A percentile compares a stretch with the other conserved stretches of the same genome.
Evolutionary conservation across 2,797 vertebrate genomes (phyloP).

Genomic region (Rhabdophis nuchalis): DNA sequence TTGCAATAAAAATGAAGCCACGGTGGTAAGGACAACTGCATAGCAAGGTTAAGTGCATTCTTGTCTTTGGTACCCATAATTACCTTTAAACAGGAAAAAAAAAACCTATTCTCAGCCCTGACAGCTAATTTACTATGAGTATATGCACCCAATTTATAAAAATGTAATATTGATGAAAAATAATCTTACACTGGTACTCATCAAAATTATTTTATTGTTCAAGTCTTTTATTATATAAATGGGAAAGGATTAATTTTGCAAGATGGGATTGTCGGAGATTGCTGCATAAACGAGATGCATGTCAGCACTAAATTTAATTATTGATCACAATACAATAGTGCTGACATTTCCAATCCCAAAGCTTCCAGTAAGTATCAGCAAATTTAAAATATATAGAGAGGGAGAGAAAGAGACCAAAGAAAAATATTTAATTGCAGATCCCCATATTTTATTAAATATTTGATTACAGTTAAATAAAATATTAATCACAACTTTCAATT

Average conservation of each 20-base stretch:
- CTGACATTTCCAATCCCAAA: slow-evolving; percentile 82
- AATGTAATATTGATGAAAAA: slow-evolving; percentile 78
- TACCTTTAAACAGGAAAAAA: slow-evolving; percentile 72
- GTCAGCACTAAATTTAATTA: slow-evolving; percentile 90
- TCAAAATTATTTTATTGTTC: slow-evolving; percentile 79
- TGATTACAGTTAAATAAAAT: slow-evolving; percentile 72
- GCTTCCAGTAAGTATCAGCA: slow-evolving; percentile 85
- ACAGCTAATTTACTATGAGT: slow-evolving; percentile 84
- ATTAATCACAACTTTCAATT: slow-evolving; percentile 67
- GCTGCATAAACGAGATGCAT: slow-evolving; percentile 80
- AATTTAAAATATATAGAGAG: slow-evolving; percentile 75
- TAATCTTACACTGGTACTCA: slow-evolving; percentile 71
- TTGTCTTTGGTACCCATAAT: slow-evolving; percentile 80
- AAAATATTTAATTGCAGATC: slow-evolving; percentile 68
- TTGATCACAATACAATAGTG: slow-evolving; percentile 93
- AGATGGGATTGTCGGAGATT: slow-evolving; percentile 79
- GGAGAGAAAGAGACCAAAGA: slow-evolving; percentile 57
- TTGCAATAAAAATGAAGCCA: slow-evolving; percentile 62
- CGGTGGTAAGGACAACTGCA: slow-evolving; percentile 74
- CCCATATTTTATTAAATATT: slow-evolving; percentile 75
- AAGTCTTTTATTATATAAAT: slow-evolving; percentile 80
- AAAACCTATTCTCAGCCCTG: slow-evolving; percentile 75
- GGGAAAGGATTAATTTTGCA: slow-evolving; percentile 81
- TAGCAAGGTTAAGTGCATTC: slow-evolving; percentile 79
- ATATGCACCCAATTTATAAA: slow-evolving; percentile 77